A percentile compares a stretch with the other conserved stretches of the same genome.
Conservation (phyloP, 2,797 vertebrate species). For the Rhinichthys osculus region DNA sequence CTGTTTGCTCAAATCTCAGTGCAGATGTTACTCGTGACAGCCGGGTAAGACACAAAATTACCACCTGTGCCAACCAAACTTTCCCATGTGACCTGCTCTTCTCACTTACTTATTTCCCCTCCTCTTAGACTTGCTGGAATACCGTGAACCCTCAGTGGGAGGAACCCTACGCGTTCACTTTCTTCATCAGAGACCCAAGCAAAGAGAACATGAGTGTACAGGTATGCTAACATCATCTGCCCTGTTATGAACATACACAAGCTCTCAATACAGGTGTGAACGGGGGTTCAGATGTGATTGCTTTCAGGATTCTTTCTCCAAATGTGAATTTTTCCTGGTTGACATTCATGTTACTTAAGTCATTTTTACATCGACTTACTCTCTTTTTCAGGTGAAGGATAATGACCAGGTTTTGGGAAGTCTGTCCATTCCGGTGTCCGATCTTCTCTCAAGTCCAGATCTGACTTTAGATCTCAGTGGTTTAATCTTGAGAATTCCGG, state of each 20-base stretch:
- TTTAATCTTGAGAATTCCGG: constrained; percentile 88
- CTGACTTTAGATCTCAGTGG: constrained; percentile 88
- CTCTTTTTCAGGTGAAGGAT: constrained; percentile 85
- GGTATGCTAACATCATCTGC: constrained; percentile 69
- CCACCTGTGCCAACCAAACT: not conserved
- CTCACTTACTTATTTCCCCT: not conserved
- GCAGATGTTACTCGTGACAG: constrained; percentile 88
- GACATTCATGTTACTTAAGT: not conserved
- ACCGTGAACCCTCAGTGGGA: constrained; percentile 86
- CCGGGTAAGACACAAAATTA: constrained; percentile 76
- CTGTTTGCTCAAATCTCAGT: constrained; percentile 90
- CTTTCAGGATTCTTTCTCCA: not conserved
- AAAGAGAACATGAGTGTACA: constrained; percentile 88
- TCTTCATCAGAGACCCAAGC: constrained; percentile 89
- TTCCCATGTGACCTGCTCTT: not conserved
- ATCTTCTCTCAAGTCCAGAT: constrained; percentile 78
- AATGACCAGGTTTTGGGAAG: constrained; percentile 85
- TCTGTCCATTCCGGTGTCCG: constrained; percentile 83
- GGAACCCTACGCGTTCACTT: constrained; percentile 84
- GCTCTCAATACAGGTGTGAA: not conserved
- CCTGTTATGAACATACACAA: not conserved
- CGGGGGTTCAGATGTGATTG: not conserved
- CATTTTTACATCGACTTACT: not conserved
- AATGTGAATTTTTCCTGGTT: not conserved
- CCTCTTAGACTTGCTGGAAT: constrained; percentile 81